Evolutionary conservation across 2,888 invertebrate species (phyloP), one percentile per base, ranked within the genome.

Genomic region (Melipona bicolor): DNA sequence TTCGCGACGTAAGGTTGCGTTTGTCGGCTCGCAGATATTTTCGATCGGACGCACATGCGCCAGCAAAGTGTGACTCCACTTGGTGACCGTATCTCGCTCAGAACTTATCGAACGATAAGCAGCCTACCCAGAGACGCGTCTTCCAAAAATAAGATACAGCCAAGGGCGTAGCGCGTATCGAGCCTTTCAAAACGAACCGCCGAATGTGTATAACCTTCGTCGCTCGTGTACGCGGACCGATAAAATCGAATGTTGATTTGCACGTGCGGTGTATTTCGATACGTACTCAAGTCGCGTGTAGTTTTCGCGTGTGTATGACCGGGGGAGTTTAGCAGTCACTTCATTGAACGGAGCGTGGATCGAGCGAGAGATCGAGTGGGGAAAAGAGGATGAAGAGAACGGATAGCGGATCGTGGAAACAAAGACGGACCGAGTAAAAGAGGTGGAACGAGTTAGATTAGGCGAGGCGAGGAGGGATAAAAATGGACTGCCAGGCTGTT

Each of bases 71-170:
- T 36, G 24, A 2, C 19, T 21, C 36, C 0, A 13, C n/a, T 59
- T 61, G 19, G 50, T 77, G n/a, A 59, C 69, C 21, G 54, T 65
- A 64, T 80, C 78, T 68, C 61, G 36, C 59, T 80, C 17, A 24
- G 32, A 49, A 65, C n/a, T 81, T 81, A 81, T 81, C 75, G 81
- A 52, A 70, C 56, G 81, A 81, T 82, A 81, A 82, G 62, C 9
- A n/a, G 67, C 21, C 21, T 32, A 64, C 56, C 52, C 32, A 56
- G 67, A 64, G 68, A 68, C 52, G 54, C 56, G 77, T 64, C 72
- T 59, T 72, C 68, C 83, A 32, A 77, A 83, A 83, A 83, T 83
- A 72, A 73, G 27, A 52, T 54, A 36, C 56, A 62, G 15, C 50
- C 65, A 62, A 73, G 71, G 54, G 67, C 72, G 50, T 36, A 43